phyloP scores from a whole-genome alignment of 2,888 invertebrate species.

The Neoascia interrupta region DNA sequence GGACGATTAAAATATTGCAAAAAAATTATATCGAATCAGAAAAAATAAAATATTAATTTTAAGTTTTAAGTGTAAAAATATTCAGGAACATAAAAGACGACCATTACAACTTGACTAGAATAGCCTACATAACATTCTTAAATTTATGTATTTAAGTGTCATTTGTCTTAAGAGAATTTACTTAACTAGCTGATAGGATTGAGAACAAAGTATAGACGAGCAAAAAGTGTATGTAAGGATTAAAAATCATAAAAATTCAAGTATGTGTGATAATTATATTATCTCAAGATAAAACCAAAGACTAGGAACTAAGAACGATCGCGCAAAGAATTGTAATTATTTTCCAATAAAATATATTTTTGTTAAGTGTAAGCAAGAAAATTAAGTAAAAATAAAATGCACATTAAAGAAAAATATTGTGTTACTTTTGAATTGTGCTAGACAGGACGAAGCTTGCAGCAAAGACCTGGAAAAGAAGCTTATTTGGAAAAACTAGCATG shows the following conservation, averaged over 20 bases:
- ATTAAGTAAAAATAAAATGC: constrained; percentile 19
- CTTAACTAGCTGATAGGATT: constrained; percentile 11
- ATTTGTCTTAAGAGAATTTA: constrained; percentile 8
- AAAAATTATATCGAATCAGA: constrained; percentile 44
- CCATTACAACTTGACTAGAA: constrained; percentile 6
- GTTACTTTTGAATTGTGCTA: no score
- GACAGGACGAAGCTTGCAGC: no score
- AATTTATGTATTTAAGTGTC: constrained; percentile 18
- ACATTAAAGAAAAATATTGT: not conserved
- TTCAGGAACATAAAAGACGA: constrained; percentile 48
- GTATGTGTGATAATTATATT: constrained; percentile 31
- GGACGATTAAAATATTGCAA: not conserved
- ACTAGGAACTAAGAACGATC: constrained; percentile 49
- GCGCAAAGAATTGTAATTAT: no score
- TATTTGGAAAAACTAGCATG: no score
- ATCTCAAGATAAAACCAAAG: constrained; percentile 61
- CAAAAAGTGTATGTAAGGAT: not conserved
- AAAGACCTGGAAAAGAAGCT: no score
- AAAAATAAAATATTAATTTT: not conserved
- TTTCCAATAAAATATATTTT: constrained; percentile 1
- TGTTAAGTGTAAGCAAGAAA: constrained; percentile 21
- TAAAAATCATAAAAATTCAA: not conserved
- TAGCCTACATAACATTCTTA: constrained; percentile 36
- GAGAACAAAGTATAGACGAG: not conserved
- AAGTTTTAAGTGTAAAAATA: constrained; percentile 1